A percentile compares a stretch with the other conserved stretches of the same genome.
phyloP scores from a whole-genome alignment of 2,797 vertebrate species.

The Lepilemur septentrionalis region DNA sequence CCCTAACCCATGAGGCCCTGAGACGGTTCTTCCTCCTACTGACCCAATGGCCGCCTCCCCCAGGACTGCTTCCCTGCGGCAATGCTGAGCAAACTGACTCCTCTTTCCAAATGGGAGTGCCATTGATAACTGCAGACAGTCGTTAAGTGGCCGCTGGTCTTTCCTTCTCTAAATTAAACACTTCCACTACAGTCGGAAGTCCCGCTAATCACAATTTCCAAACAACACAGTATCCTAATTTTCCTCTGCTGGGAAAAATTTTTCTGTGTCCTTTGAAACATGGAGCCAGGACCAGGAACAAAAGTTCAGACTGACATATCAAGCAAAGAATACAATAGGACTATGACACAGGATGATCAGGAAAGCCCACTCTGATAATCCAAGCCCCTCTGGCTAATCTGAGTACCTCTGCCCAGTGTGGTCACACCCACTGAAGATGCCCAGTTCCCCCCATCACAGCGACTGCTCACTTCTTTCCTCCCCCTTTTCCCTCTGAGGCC shows the following conservation, averaged over 20 bases:
- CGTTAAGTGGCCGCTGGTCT: accelerated
- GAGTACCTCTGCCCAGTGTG: background rate
- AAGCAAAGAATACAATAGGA: background rate
- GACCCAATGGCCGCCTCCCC: accelerated
- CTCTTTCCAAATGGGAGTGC: background rate
- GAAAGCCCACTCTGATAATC: background rate
- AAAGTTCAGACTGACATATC: background rate
- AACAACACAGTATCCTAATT: background rate
- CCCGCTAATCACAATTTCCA: background rate
- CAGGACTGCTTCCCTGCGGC: background rate
- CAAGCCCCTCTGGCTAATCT: background rate
- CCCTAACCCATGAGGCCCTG: background rate
- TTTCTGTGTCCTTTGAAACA: background rate
- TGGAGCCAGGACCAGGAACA: background rate
- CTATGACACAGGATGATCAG: accelerated
- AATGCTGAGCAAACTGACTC: background rate
- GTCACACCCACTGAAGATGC: background rate
- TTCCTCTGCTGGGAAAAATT: background rate
- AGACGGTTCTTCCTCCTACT: background rate
- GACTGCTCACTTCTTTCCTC: background rate
- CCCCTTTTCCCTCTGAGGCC: background rate
- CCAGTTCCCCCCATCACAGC: no score
- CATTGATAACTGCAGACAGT: background rate
- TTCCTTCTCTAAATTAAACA: background rate
- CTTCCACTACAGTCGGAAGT: background rate